phyloP scores from a whole-genome alignment of 2,888 invertebrate species.

The Rugalucina vietnamica region DNA sequence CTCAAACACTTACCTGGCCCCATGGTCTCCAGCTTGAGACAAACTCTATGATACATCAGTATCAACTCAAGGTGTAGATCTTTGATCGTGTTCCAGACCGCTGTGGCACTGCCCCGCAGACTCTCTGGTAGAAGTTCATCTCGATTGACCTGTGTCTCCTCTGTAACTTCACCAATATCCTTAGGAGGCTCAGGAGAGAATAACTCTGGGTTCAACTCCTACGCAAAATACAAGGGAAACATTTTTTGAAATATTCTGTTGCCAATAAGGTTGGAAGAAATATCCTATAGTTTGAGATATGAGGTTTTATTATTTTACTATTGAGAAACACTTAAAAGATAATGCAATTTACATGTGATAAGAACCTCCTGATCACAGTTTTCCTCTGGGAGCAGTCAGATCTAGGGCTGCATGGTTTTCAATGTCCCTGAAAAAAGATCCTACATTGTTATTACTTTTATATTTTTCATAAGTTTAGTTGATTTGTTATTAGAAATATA shows the following conservation, averaged over 20 bases:
- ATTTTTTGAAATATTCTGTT: background rate
- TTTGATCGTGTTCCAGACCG: constrained; percentile 81
- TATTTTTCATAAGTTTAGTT: too few species aligned
- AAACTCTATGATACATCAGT: constrained; percentile 82
- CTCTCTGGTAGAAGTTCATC: constrained; percentile 65
- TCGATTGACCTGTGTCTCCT: constrained; percentile 52
- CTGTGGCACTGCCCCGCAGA: constrained; percentile 72
- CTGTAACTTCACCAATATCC: constrained; percentile 45
- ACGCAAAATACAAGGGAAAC: background rate
- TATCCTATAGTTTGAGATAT: too few species aligned
- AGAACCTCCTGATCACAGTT: too few species aligned
- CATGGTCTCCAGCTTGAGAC: constrained; percentile 79
- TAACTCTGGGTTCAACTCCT: constrained; percentile 80
- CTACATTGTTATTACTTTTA: too few species aligned
- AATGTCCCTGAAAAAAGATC: too few species aligned
- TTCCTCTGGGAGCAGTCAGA: too few species aligned
- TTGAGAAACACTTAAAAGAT: too few species aligned
- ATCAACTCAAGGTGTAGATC: constrained; percentile 83
- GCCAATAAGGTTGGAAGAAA: too few species aligned
- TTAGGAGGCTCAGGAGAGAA: constrained; percentile 69
- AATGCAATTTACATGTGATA: too few species aligned
- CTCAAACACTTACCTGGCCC: constrained; percentile 70
- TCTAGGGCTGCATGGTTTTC: too few species aligned
- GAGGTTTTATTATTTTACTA: background rate
- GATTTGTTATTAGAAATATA: too few species aligned